Evolutionary conservation across 1,140 invertebrate species (phyloP).

Genomic region (Ericerus pela): DNA sequence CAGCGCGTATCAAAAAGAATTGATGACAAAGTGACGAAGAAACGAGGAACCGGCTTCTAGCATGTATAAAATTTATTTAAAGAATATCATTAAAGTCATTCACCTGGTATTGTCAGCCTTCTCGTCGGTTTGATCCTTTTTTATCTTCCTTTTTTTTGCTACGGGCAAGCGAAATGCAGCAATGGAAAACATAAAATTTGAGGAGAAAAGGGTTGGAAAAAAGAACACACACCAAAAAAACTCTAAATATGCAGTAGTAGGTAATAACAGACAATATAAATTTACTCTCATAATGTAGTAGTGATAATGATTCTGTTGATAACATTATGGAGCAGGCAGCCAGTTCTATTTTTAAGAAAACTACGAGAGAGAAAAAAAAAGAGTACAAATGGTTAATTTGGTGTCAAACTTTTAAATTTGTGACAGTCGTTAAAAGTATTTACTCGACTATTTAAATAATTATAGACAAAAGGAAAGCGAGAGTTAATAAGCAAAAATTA

Average conservation of each 20-base stretch:
- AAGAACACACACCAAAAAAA: too few species aligned
- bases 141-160: too few species aligned
- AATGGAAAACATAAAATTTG: too few species aligned
- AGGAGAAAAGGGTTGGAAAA: too few species aligned
- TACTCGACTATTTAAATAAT: not conserved
- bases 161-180: not conserved
- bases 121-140: too few species aligned
- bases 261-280: constrained; percentile 7
- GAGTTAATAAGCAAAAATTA: constrained; percentile 11
- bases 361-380: too few species aligned
- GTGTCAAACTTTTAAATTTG: not conserved
- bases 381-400: constrained; percentile 7
- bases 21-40: not conserved
- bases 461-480: not conserved
- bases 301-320: constrained; percentile 7
- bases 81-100: constrained; percentile 8
- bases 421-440: constrained; percentile 5
- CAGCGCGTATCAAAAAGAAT: not conserved
- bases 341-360: not conserved
- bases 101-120: too few species aligned
- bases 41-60: too few species aligned
- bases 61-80: constrained; percentile 2
- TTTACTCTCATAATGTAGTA: constrained; percentile 8
- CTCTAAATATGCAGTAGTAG: not conserved
- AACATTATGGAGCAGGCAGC: constrained; percentile 1